Conservation (phyloP, 2,113 vertebrate species). For the Butorides virescens region DNA sequence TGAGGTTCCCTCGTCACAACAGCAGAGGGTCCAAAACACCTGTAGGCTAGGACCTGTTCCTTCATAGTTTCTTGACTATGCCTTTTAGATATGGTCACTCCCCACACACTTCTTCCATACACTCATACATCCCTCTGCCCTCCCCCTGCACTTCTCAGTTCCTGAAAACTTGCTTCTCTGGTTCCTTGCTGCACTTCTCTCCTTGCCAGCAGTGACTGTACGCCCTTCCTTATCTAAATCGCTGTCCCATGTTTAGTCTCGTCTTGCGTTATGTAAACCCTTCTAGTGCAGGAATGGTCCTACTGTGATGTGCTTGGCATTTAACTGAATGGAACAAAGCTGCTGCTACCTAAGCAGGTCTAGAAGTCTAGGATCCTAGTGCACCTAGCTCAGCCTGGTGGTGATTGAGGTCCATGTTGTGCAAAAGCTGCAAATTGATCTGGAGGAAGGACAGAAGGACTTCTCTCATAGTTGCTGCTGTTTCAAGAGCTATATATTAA, state of each 20-base stretch:
- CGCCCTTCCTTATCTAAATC: conserved; percentile 42
- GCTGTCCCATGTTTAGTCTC: conserved; percentile 26
- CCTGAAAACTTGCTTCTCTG: conserved; percentile 50
- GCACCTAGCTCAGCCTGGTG: neutral
- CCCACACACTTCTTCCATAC: neutral
- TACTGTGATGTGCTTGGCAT: neutral
- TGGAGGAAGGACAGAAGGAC: neutral
- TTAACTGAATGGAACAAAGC: neutral
- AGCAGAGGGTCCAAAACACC: neutral
- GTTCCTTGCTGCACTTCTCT: conserved; percentile 45
- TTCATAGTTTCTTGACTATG: neutral
- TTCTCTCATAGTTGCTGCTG: neutral
- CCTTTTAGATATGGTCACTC: neutral
- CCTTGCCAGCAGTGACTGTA: conserved; percentile 32
- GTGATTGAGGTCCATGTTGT: neutral
- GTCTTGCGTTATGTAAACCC: neutral
- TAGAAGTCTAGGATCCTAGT: neutral
- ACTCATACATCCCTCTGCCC: neutral
- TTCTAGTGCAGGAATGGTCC: neutral
- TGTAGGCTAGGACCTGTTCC: neutral
- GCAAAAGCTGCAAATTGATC: neutral
- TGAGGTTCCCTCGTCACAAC: neutral
- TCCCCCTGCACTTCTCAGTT: conserved; percentile 6
- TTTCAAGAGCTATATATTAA: neutral
- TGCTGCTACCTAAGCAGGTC: neutral